Conservation (phyloP, 2,888 invertebrate genomes). For the Petrophora chlorosata region DNA sequence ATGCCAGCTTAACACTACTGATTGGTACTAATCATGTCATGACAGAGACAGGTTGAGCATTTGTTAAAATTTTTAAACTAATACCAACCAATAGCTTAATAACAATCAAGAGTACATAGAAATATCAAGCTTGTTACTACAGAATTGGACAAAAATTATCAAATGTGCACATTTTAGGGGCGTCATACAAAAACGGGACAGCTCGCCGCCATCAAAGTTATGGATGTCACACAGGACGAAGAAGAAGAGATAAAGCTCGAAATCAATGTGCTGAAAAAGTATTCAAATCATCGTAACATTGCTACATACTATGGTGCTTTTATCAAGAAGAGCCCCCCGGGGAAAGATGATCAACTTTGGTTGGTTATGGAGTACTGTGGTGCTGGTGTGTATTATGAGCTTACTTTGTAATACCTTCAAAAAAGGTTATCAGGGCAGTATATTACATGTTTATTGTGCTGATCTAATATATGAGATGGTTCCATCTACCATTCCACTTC, state of each 20-base stretch:
- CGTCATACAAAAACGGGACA: constrained; percentile 99
- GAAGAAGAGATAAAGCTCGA: constrained; percentile 99
- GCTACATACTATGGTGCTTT: constrained; percentile 99
- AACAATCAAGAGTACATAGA: too few relatives aligned
- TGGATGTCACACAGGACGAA: constrained; percentile 99
- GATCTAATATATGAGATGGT: background rate
- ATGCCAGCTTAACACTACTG: too few relatives aligned
- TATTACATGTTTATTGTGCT: too few relatives aligned
- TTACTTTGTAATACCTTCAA: constrained; percentile 1
- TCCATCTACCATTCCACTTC: too few relatives aligned
- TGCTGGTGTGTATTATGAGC: constrained; percentile 85
- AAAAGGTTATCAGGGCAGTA: too few relatives aligned
- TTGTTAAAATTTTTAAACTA: too few relatives aligned
- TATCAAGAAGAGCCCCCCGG: constrained; percentile 99
- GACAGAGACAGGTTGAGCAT: too few relatives aligned
- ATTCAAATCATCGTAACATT: constrained; percentile 99
- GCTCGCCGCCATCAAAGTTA: constrained; percentile 99
- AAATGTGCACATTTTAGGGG: too few relatives aligned
- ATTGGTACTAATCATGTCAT: too few relatives aligned
- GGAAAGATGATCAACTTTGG: constrained; percentile 99
- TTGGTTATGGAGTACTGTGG: constrained; percentile 99
- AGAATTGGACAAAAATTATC: too few relatives aligned
- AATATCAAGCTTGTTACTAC: too few relatives aligned
- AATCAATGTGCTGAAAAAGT: constrained; percentile 99
- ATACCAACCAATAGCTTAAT: background rate